Evolutionary conservation across 2,888 invertebrate genomes (phyloP), one percentile per base, ranked within the genome.

Genomic region (Tuberolachnus salignus): DNA sequence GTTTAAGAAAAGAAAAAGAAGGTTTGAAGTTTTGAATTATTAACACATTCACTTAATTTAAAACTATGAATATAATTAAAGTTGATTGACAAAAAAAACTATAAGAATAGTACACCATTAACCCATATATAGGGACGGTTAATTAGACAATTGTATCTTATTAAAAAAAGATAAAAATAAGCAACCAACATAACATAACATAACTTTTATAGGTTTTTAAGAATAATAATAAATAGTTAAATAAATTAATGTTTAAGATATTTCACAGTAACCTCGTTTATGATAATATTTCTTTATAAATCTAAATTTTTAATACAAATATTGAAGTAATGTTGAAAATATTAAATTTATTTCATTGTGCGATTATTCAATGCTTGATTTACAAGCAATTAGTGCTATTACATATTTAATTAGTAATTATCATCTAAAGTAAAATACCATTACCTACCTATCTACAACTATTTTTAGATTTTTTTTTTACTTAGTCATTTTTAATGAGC

Each of bases 181-280:
- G 42, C 4, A 21, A 53, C 19, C 23, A 16, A 61, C 23, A 49
- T 34, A 21, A 6, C 23, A 26, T 10, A 49, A 26, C 19, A 53
- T 14, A 2, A 67, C 34, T 55, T 73, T 73, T 53, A 63, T 49
- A 23, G 51, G 73, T 42, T 63, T 73, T 73, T 63, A 51, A 63
- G 34, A 63, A 53, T 51, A 63, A 53, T 23, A 34, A 59, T 49
- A 6, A 34, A n/a, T 13, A 49, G n/a, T 23, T 23, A 49, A 3
- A 26, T 16, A 49, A 23, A n/a, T 42, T 49, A 19, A n/a, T 63
- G 51, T 73, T 42, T 69, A 53, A 34, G 1, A 46, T 26, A 11
- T 61, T 3, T 51, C 13, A 34, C 6, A 16, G 6, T 4, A 53
- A 63, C 63, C n/a, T 73, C 63, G 51, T 13, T 42, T 16, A 42